Evolutionary conservation across 1,140 invertebrate species (phyloP), one percentile per base, ranked within the genome.

Genomic region (Drosophila tropicalis): DNA sequence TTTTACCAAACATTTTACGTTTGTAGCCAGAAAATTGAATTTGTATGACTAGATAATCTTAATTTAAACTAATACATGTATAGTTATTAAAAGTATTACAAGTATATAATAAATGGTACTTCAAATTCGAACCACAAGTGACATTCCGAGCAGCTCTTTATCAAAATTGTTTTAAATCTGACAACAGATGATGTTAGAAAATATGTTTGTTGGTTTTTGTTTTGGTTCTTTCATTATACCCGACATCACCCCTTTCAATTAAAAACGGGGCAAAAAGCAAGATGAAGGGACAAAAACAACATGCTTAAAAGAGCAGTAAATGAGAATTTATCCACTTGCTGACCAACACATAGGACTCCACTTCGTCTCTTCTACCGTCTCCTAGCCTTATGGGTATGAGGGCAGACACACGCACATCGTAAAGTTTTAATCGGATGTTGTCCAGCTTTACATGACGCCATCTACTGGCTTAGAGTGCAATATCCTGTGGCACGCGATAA

Each of bases 271-370:
- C 56, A 60, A 67, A 72, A 84, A 29, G 58, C 62, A 71, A 80
- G 67, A 69, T 69, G 78, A 60, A 90, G 76, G 76, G 73, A 72
- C 72, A 79, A 86, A 87, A 86, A 86, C 72, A 82, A 75, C 76
- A 85, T 90, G 86, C 86, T 90, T 86, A 90, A 90, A 90, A 90
- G 87, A 90, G 87, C 87, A 90, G 87, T 90, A 90, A 90, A 90
- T 90, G 87, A 90, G 79, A 90, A 90, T 90, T 90, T 90, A 90
- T 90, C 82, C 87, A 90, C 87, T 90, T 83, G 87, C 83, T 75
- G 86, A 66, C 76, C 81, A 90, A 72, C 63, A 57, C 62, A 58
- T 10, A 61, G 44, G 44, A 62, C 22, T 41, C 19, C 34, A 36
- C 13, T n/a, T 44, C 6, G 44, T 17, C 34, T 22, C 47, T 41